Evolutionary conservation across 37 sponge, comb jelly and placozoan species (phyloP).

Genomic region (Spongilla lacustris): DNA sequence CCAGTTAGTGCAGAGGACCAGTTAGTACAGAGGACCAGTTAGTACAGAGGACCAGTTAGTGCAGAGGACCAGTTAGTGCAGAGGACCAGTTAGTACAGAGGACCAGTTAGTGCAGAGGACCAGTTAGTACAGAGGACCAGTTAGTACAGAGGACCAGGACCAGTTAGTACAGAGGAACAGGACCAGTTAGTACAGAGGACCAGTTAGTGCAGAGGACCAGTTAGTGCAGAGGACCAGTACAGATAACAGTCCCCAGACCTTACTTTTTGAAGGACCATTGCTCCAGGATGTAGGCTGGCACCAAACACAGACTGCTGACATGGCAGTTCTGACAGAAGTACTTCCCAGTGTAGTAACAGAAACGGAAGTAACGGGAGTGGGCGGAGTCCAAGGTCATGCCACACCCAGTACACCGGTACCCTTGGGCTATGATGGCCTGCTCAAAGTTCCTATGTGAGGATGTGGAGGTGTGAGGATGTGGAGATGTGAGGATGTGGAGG

Average conservation of each 20-base stretch:
- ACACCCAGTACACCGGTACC: constrained; percentile 96
- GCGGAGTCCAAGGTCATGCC: constrained; percentile 85
- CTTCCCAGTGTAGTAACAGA: constrained; percentile 94
- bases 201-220: too few species aligned
- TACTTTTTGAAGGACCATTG: constrained; percentile 93
- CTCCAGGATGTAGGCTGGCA: constrained; percentile 87
- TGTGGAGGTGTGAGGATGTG: neutral
- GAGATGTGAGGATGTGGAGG: neutral
- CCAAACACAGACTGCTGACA: constrained; percentile 45
- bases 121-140: too few species aligned
- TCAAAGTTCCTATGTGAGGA: constrained; percentile 35
- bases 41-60: too few species aligned
- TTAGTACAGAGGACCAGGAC: neutral
- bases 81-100: too few species aligned
- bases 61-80: too few species aligned
- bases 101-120: too few species aligned
- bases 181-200: too few species aligned
- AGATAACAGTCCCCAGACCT: neutral
- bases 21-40: too few species aligned
- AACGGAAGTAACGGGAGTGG: constrained; percentile 79
- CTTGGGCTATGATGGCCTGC: constrained; percentile 70
- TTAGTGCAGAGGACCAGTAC: neutral
- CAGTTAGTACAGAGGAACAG: neutral
- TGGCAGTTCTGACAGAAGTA: constrained; percentile 98
- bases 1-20: too few species aligned